These are phyloP conservation scores for Nerophis ophidion DNA, from an alignment of 2,113 vertebrate genomes.

Conservation along the genomic window DNA sequence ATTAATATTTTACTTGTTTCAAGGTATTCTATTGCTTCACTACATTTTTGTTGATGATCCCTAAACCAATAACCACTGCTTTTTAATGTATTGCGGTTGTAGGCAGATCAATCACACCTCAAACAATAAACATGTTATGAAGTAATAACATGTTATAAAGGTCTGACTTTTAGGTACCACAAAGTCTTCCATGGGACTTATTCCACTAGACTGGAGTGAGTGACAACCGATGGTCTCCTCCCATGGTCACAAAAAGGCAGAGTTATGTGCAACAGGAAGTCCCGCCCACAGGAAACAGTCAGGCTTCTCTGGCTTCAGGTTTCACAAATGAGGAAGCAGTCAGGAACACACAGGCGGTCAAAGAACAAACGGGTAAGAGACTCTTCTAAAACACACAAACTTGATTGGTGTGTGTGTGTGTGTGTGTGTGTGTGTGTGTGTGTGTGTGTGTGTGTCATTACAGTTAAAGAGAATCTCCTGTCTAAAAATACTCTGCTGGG, in stretches of 20 bases:
- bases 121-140: neutral
- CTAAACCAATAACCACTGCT: neutral
- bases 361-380: conserved; percentile 18
- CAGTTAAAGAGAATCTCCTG: neutral
- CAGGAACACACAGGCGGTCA: neutral
- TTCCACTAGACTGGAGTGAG: neutral
- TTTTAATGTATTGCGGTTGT: neutral
- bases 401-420: neutral
- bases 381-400: neutral
- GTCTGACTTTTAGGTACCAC: neutral
- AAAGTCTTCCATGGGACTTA: neutral
- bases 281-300: conserved; percentile 41
- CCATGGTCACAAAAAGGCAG: neutral
- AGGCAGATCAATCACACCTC: neutral
- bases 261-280: neutral
- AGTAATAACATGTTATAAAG: neutral
- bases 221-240: neutral
- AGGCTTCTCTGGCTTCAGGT: neutral
- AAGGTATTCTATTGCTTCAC: too few relatives aligned
- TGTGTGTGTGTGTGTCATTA: too few relatives aligned
- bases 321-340: conserved; percentile 6
- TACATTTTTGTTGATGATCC: too few relatives aligned
- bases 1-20: neutral
- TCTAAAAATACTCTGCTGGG: too few relatives aligned
- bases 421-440: neutral